Percentiles rank a stretch among this genome's conserved stretches.
Conservation (phyloP, 2,113 vertebrate species). For the Planiliza haematocheilus region DNA sequence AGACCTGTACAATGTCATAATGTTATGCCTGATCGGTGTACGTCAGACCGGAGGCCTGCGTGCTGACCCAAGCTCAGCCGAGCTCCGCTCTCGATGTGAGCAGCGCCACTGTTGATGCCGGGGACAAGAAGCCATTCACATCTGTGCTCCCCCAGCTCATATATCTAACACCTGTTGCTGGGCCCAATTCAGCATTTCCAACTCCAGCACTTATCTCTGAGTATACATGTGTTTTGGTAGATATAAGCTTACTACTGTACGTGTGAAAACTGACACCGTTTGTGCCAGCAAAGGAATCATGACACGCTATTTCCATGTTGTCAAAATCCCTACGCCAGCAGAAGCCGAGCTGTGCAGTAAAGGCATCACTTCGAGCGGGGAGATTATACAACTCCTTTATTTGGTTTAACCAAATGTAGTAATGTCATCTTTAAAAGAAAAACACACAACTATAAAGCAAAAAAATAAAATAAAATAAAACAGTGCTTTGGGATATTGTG, state of each 20-base stretch:
- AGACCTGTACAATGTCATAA: too few relatives aligned
- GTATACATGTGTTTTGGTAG: conserved; percentile 18
- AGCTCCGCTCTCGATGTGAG: conserved; percentile 5
- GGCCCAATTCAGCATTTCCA: conserved; percentile 9
- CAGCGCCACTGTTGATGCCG: conserved; percentile 28
- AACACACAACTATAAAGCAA: conserved; percentile 59
- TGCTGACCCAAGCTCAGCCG: conserved; percentile 9
- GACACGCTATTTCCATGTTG: not conserved
- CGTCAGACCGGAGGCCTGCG: not conserved
- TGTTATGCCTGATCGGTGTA: too few relatives aligned
- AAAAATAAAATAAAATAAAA: conserved; percentile 46
- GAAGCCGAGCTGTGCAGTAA: conserved; percentile 4
- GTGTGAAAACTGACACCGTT: conserved; percentile 26
- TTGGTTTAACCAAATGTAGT: conserved; percentile 68
- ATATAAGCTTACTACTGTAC: conserved; percentile 22
- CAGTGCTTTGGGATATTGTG: not conserved
- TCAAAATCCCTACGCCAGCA: not conserved
- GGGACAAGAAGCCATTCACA: conserved; percentile 7
- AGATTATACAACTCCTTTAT: conserved; percentile 69
- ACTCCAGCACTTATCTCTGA: conserved; percentile 20
- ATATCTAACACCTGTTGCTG: conserved; percentile 50
- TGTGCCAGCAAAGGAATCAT: conserved; percentile 14
- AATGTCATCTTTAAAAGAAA: conserved; percentile 66
- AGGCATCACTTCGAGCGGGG: conserved; percentile 1
- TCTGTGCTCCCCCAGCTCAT: conserved; percentile 43